A percentile compares a stretch with the other conserved stretches of the same genome.
These are phyloP conservation scores for Lytechinus variegatus DNA, from an alignment of 35 echinoderm and acorn worm species.

Conservation along the genomic window DNA sequence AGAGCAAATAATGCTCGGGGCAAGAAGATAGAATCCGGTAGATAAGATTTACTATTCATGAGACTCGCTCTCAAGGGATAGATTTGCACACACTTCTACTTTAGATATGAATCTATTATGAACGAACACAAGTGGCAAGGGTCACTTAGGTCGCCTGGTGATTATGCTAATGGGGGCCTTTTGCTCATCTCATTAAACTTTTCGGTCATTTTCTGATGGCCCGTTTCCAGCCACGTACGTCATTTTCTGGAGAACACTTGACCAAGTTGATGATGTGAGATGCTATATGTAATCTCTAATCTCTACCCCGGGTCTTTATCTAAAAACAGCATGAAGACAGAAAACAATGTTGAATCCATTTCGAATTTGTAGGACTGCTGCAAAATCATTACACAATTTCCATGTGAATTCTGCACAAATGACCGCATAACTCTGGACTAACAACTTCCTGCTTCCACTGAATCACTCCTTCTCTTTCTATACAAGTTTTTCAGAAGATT, in stretches of 20 bases:
- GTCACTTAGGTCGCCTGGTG: not conserved
- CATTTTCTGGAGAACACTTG: not conserved
- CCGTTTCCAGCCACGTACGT: not conserved
- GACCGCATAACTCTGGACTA: not conserved
- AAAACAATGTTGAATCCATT: not conserved
- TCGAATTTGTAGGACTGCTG: not conserved
- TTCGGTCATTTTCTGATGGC: not conserved
- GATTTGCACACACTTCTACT: not conserved
- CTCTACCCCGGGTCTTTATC: not conserved
- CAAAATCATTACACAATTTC: not conserved
- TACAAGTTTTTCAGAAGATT: too few relatives aligned
- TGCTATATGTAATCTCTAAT: too few relatives aligned
- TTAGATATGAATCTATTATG: slow-evolving; percentile 20
- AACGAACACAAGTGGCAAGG: not conserved
- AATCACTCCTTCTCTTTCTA: not conserved
- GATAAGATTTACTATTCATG: slow-evolving; percentile 13
- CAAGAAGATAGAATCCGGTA: not conserved
- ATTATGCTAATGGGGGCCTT: not conserved
- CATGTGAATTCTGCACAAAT: not conserved
- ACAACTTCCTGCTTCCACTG: not conserved
- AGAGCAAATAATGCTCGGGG: not conserved
- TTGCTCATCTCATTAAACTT: not conserved
- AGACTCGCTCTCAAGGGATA: not conserved
- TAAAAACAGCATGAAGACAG: not conserved
- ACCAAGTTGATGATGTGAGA: not conserved